Evolutionary conservation across 1,140 invertebrate genomes (phyloP).

Genomic region (Idris sp.): DNA sequence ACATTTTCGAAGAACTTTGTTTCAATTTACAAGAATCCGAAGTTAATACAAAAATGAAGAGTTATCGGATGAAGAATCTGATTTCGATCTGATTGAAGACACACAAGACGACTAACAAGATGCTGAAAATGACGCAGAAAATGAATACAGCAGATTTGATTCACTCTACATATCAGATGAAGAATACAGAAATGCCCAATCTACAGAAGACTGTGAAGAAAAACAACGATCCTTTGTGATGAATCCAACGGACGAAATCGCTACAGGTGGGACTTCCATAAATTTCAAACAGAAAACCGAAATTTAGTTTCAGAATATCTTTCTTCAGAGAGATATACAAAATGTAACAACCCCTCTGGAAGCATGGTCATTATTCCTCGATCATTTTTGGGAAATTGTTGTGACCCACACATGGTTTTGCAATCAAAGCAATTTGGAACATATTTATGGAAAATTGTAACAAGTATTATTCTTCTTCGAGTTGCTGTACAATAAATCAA

Average conservation of each 20-base stretch:
- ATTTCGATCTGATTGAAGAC: background rate
- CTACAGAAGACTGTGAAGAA: too few relatives aligned
- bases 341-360: background rate
- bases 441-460: background rate
- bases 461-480: background rate
- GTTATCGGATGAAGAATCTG: background rate
- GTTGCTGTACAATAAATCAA: background rate
- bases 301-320: background rate
- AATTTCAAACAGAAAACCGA: background rate
- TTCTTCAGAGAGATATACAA: background rate
- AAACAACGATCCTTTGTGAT: too few relatives aligned
- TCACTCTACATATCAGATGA: too few relatives aligned
- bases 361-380: conserved; percentile 5
- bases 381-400: background rate
- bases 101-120: background rate
- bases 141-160: too few relatives aligned
- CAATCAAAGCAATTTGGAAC: conserved; percentile 3
- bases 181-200: too few relatives aligned
- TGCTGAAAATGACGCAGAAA: too few relatives aligned
- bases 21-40: background rate
- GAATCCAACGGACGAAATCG: background rate
- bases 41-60: background rate
- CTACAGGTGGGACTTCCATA: background rate
- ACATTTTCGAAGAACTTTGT: background rate
- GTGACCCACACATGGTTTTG: background rate